These are phyloP conservation scores for Cephalopachus bancanus DNA, from an alignment of 2,797 vertebrate species.

Conservation along the genomic window DNA sequence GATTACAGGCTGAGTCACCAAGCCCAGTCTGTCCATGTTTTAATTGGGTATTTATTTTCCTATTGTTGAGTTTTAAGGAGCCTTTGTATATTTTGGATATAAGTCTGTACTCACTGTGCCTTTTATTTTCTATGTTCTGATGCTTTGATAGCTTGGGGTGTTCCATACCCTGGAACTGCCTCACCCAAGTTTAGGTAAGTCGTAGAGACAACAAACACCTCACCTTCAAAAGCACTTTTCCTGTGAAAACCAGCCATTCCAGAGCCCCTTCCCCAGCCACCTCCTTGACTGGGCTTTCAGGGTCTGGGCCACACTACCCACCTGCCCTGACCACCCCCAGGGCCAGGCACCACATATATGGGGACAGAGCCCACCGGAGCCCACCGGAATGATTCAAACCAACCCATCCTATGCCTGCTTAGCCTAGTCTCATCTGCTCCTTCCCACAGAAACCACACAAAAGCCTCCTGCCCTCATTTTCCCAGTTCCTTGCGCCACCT, in stretches of 20 bases:
- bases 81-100: background rate
- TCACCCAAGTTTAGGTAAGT: background rate
- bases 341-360: background rate
- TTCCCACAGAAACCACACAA: background rate
- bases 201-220: background rate
- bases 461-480: background rate
- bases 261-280: background rate
- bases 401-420: background rate
- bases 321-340: background rate
- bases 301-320: background rate
- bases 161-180: background rate
- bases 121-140: background rate
- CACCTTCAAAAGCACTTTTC: background rate
- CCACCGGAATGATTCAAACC: background rate
- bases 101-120: background rate
- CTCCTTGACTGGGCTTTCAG: background rate
- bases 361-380: background rate
- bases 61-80: background rate
- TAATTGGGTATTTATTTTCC: background rate
- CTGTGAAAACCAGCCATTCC: background rate
- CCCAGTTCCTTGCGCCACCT: background rate
- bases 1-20: too few relatives aligned
- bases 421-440: background rate
- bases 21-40: background rate
- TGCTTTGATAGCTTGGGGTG: background rate